These are phyloP conservation scores for Tenualosa thibaudeaui DNA, from an alignment of 2,797 vertebrate species.

Conservation along the genomic window DNA sequence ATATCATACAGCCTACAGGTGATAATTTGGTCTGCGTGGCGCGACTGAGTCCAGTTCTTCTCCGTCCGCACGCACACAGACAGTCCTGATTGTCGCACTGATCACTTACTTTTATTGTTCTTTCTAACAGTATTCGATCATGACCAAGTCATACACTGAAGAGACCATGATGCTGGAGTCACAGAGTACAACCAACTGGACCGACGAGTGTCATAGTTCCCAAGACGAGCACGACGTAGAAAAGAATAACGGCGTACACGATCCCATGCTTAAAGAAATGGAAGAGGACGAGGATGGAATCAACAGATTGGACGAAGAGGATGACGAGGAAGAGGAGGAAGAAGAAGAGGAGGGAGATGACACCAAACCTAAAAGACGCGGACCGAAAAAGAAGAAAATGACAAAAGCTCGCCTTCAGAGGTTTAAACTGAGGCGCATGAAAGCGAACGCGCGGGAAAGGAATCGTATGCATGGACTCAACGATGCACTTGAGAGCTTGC, in stretches of 20 bases:
- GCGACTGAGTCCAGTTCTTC: background rate
- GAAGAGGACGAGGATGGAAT: slow-evolving; percentile 76
- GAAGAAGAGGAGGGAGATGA: slow-evolving; percentile 90
- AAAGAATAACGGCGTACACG: slow-evolving; percentile 78
- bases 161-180: slow-evolving; percentile 79
- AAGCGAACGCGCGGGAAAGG: slow-evolving; percentile 95
- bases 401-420: slow-evolving; percentile 94
- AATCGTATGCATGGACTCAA: slow-evolving; percentile 98
- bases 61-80: background rate
- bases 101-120: background rate
- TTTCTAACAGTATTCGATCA: slow-evolving; percentile 61
- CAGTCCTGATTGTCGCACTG: background rate
- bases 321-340: slow-evolving; percentile 84
- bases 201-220: slow-evolving; percentile 80
- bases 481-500: slow-evolving; percentile 95
- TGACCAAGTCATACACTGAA: slow-evolving; percentile 93
- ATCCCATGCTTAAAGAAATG: slow-evolving; percentile 72
- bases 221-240: slow-evolving; percentile 80
- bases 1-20: slow-evolving; percentile 38
- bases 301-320: slow-evolving; percentile 74
- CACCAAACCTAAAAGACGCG: slow-evolving; percentile 90
- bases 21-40: slow-evolving; percentile 15
- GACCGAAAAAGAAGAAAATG: slow-evolving; percentile 99
- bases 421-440: slow-evolving; percentile 94
- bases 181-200: slow-evolving; percentile 78